phyloP scores from a whole-genome alignment of 1,140 invertebrate genomes.

The Pantala flavescens region DNA sequence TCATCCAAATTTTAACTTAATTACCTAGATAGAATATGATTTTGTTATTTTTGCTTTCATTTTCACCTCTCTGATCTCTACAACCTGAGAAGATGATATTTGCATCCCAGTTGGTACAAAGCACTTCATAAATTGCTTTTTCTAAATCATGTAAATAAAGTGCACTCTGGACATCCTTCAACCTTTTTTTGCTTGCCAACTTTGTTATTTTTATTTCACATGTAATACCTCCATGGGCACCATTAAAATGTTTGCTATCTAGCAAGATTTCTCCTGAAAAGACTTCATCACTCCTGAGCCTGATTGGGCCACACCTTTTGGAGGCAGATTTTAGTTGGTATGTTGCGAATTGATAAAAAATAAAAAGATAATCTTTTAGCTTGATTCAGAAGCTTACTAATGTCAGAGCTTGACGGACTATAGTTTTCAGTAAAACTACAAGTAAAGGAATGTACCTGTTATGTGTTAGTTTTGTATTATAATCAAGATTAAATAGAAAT shows the following conservation, averaged over 20 bases:
- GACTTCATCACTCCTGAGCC: slow-evolving; percentile 1
- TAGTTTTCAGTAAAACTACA: too few relatives aligned
- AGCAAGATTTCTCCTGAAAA: not conserved
- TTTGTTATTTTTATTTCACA: slow-evolving; percentile 9
- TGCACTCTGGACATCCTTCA: not conserved
- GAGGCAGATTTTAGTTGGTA: slow-evolving; percentile 5
- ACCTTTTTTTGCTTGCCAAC: slow-evolving; percentile 6
- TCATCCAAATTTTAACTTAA: too few relatives aligned
- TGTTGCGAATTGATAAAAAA: not conserved
- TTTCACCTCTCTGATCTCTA: too few relatives aligned
- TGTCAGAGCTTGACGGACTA: too few relatives aligned
- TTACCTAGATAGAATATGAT: too few relatives aligned
- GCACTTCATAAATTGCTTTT: not conserved
- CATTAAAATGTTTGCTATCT: not conserved
- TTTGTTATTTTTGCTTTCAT: too few relatives aligned
- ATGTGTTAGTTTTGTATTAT: too few relatives aligned
- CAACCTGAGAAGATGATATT: too few relatives aligned
- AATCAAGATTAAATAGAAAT: too few relatives aligned
- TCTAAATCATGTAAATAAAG: not conserved
- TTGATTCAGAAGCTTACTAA: too few relatives aligned
- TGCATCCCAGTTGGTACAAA: too few relatives aligned
- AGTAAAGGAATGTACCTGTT: too few relatives aligned
- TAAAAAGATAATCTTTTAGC: not conserved
- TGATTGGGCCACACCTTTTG: not conserved
- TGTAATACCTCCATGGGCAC: not conserved